Evolutionary conservation across 2,797 vertebrate species (phyloP).

Genomic region (Rhinogobio ventralis): DNA sequence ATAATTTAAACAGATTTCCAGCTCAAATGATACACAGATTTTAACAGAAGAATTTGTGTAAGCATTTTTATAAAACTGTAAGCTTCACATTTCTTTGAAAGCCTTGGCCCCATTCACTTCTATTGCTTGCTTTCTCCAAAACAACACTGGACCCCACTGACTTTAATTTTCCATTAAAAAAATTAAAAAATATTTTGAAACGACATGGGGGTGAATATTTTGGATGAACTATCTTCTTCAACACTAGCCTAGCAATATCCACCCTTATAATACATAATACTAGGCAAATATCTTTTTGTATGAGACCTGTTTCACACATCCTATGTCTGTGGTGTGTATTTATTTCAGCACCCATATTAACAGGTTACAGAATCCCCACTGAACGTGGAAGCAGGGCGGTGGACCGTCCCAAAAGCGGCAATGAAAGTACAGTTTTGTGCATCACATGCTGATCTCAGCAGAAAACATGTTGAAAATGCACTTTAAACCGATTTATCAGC

Average conservation of each 20-base stretch:
- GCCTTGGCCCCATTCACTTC: not conserved
- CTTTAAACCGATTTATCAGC: slow-evolving; percentile 27
- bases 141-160: not conserved
- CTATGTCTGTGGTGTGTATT: not conserved
- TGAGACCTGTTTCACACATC: not conserved
- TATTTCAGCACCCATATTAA: not conserved
- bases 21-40: not conserved
- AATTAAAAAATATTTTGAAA: too few species aligned
- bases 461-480: slow-evolving; percentile 29
- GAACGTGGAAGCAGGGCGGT: not conserved
- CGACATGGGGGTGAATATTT: not conserved
- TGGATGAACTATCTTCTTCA: not conserved
- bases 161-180: not conserved
- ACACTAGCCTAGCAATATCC: not conserved
- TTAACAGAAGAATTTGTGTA: not conserved
- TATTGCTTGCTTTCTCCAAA: not conserved
- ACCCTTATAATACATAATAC: not conserved
- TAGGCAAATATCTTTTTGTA: not conserved
- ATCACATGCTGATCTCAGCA: slow-evolving; percentile 16
- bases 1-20: not conserved
- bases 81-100: not conserved
- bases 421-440: slow-evolving; percentile 14
- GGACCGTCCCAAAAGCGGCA: not conserved
- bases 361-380: not conserved
- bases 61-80: not conserved